These are phyloP conservation scores for Agrochola macilenta DNA, from an alignment of 2,888 invertebrate species.

Conservation along the genomic window DNA sequence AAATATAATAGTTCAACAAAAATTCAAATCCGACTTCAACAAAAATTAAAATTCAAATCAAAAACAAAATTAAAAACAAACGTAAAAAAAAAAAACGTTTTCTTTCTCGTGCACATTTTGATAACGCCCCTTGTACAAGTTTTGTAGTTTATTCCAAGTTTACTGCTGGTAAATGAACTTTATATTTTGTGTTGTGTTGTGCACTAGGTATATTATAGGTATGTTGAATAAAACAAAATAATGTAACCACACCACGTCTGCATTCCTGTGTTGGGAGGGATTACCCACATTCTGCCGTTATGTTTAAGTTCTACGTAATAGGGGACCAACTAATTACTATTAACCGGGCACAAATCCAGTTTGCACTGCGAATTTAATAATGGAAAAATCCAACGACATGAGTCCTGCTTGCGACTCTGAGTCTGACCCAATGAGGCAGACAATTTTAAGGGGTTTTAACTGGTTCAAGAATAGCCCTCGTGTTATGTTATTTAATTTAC, in stretches of 20 bases:
- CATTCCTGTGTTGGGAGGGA: not conserved
- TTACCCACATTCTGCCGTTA: not conserved
- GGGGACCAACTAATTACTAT: not conserved
- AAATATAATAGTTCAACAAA: no score
- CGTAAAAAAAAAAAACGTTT: no score
- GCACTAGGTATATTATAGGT: no score
- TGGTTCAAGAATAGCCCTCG: not conserved
- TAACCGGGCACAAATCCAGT: not conserved
- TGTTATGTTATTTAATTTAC: not conserved
- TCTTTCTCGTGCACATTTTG: no score
- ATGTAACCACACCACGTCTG: not conserved
- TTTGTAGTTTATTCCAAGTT: slow-evolving; percentile 22
- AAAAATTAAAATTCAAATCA: no score
- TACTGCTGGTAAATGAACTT: not conserved
- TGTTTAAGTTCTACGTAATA: not conserved
- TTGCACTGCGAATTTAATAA: not conserved
- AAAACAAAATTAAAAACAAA: no score
- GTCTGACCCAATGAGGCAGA: not conserved
- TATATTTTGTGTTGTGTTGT: slow-evolving; percentile 4
- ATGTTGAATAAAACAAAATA: not conserved
- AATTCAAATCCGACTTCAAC: no score
- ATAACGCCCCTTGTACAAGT: slow-evolving; percentile 17
- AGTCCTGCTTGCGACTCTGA: not conserved
- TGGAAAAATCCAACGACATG: not conserved
- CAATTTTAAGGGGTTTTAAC: not conserved